These are phyloP conservation scores for Sycobia sp. DNA, from an alignment of 1,140 invertebrate genomes.

Conservation along the genomic window DNA sequence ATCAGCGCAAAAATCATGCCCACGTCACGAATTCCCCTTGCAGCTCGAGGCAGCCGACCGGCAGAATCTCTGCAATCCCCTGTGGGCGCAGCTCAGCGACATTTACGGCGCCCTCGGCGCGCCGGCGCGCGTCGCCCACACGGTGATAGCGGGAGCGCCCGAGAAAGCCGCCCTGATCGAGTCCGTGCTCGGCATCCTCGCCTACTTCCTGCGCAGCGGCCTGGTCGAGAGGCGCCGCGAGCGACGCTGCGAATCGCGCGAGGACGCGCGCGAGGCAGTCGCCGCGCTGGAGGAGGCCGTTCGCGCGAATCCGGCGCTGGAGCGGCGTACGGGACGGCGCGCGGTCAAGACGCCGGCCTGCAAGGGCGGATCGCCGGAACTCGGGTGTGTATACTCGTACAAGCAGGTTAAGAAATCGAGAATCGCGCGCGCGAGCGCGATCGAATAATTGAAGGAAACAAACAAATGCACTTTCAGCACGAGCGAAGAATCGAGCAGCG, in stretches of 20 bases:
- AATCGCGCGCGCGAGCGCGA: too few relatives aligned
- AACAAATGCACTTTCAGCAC: too few relatives aligned
- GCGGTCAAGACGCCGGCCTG: too few relatives aligned
- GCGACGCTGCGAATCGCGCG: conserved; percentile 42
- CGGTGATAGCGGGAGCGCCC: conserved; percentile 76
- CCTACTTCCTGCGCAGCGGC: conserved; percentile 76
- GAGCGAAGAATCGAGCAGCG: too few relatives aligned
- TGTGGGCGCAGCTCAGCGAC: conserved; percentile 86
- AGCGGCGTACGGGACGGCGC: neutral
- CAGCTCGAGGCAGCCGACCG: conserved; percentile 36
- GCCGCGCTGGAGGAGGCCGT: conserved; percentile 41
- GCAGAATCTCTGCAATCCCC: conserved; percentile 72
- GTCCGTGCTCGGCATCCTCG: conserved; percentile 72
- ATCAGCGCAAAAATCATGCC: too few relatives aligned
- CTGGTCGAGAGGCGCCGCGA: conserved; percentile 49
- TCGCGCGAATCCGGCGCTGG: conserved; percentile 39
- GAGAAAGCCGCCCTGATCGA: conserved; percentile 70
- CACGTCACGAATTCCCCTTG: too few relatives aligned
- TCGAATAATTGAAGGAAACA: too few relatives aligned
- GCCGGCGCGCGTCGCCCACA: conserved; percentile 76
- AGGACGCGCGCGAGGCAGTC: conserved; percentile 50
- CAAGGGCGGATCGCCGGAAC: too few relatives aligned
- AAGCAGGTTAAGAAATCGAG: too few relatives aligned
- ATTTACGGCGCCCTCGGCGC: conserved; percentile 81
- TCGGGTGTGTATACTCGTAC: too few relatives aligned